Percentiles rank a stretch among this genome's conserved stretches.
phyloP scores from a whole-genome alignment of 2,888 invertebrate genomes.

The Cerastoderma edule region DNA sequence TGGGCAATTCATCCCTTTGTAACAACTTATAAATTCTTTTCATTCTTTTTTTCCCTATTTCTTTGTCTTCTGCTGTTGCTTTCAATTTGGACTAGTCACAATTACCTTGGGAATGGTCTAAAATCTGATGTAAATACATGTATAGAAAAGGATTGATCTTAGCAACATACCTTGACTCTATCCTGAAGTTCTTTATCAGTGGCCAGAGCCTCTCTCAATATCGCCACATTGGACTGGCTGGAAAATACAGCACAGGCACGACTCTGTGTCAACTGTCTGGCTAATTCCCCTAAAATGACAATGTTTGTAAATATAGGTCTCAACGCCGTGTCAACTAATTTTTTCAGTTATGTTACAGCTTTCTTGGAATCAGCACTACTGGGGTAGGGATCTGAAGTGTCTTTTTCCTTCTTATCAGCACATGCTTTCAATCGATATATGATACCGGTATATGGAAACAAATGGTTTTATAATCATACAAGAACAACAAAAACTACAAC shows the following conservation, averaged over 20 bases:
- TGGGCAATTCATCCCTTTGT: background rate
- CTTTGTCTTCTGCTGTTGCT: background rate
- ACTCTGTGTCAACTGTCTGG: slow-evolving; percentile 61
- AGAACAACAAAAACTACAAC: too few relatives aligned
- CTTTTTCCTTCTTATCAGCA: too few relatives aligned
- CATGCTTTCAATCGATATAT: too few relatives aligned
- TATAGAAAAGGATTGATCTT: background rate
- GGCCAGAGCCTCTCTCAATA: slow-evolving; percentile 57
- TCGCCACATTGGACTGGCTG: slow-evolving; percentile 42
- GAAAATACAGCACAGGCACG: slow-evolving; percentile 59
- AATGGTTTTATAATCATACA: too few relatives aligned
- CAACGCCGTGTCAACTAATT: too few relatives aligned
- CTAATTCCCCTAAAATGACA: slow-evolving; percentile 61
- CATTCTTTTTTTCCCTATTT: background rate
- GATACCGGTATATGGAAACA: too few relatives aligned
- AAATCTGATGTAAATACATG: background rate
- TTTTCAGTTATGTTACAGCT: too few relatives aligned
- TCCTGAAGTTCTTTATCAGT: slow-evolving; percentile 35
- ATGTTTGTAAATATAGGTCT: too few relatives aligned
- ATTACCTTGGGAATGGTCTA: background rate
- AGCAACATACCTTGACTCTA: slow-evolving; percentile 43
- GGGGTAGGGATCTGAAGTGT: too few relatives aligned
- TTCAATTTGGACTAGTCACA: background rate
- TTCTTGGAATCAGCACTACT: too few relatives aligned
- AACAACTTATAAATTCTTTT: background rate